Evolutionary conservation across 1,140 invertebrate genomes (phyloP).

Genomic region (Sycobia sp.): DNA sequence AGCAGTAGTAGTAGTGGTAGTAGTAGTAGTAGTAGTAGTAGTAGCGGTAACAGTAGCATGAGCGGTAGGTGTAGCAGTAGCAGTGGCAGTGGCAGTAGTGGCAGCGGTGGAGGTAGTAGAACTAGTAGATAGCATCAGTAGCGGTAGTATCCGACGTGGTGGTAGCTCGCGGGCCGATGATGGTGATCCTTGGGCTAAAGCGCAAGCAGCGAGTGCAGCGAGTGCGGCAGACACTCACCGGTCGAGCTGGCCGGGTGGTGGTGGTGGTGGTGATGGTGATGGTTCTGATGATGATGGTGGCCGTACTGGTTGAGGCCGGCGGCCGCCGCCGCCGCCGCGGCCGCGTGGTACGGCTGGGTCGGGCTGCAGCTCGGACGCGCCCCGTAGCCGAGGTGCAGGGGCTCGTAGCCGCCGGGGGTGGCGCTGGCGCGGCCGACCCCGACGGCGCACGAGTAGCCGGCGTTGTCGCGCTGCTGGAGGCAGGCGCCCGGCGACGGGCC

Average conservation of each 20-base stretch:
- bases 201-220: constrained; percentile 63
- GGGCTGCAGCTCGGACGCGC: constrained; percentile 70
- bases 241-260: constrained; percentile 69
- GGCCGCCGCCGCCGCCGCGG: constrained; percentile 22
- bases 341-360: constrained; percentile 68
- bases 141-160: constrained; percentile 36
- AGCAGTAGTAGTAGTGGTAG: not conserved
- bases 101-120: not conserved
- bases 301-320: constrained; percentile 66
- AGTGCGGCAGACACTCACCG: constrained; percentile 65
- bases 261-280: constrained; percentile 64
- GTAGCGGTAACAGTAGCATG: not conserved
- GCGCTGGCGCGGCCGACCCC: constrained; percentile 58
- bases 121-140: constrained; percentile 10
- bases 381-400: constrained; percentile 70
- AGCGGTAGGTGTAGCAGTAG: not conserved
- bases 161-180: not conserved
- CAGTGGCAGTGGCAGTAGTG: not conserved
- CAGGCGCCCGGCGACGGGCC: constrained; percentile 66
- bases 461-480: constrained; percentile 70
- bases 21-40: not conserved
- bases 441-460: constrained; percentile 70
- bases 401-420: constrained; percentile 68
- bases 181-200: constrained; percentile 58
- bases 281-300: constrained; percentile 62